Percentiles rank a stretch among this genome's conserved stretches.
Evolutionary conservation across 2,113 vertebrate genomes (phyloP).

Genomic region (Morone saxatilis): DNA sequence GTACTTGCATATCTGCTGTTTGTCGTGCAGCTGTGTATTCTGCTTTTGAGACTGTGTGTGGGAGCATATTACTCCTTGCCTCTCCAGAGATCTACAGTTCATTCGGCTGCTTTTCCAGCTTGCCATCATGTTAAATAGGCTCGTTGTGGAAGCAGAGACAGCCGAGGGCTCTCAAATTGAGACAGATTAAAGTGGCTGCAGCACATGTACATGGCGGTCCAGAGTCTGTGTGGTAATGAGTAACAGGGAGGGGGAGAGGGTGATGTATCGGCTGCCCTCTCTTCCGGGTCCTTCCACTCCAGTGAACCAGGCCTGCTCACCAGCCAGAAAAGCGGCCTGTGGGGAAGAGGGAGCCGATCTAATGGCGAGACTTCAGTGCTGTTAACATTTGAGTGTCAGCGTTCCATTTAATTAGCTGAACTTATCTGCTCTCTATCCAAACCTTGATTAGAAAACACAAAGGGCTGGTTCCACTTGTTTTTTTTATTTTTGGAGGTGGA

Average conservation of each 20-base stretch:
- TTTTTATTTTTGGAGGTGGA: too few relatives aligned
- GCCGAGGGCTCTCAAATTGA: slow-evolving; percentile 44
- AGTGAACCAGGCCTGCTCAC: slow-evolving; percentile 2
- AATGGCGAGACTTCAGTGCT: neutral
- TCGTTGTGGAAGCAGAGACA: neutral
- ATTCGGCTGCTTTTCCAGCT: slow-evolving; percentile 1
- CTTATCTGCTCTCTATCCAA: neutral
- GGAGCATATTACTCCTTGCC: neutral
- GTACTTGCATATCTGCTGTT: neutral
- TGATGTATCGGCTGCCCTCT: slow-evolving; percentile 40
- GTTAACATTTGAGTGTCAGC: slow-evolving; percentile 23
- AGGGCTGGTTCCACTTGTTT: neutral
- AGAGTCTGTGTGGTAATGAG: slow-evolving; percentile 31
- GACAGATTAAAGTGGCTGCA: slow-evolving; percentile 44
- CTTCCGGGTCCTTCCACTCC: slow-evolving; percentile 16
- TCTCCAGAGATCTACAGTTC: slow-evolving; percentile 31
- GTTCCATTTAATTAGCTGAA: neutral
- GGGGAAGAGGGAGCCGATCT: neutral
- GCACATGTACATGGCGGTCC: slow-evolving; percentile 22
- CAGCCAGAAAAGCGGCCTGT: neutral
- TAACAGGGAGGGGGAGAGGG: neutral
- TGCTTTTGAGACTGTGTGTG: neutral
- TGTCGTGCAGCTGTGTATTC: neutral
- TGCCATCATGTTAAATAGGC: slow-evolving; percentile 26
- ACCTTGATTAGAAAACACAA: neutral